Base-by-base conservation (phyloP, 2,888 invertebrate genomes). In the Acrobeloides nanus region DNA sequence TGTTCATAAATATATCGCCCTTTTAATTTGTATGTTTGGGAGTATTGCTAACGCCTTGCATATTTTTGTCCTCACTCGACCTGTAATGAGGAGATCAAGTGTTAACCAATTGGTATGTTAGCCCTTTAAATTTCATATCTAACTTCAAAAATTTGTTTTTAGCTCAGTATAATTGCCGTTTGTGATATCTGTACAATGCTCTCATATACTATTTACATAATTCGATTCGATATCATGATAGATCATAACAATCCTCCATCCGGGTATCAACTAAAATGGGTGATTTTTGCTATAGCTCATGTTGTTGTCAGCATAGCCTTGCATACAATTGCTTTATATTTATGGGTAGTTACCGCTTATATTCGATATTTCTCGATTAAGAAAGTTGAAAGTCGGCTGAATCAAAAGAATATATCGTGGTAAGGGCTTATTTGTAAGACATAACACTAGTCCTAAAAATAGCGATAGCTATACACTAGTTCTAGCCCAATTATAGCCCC, bases 181-280 rank as follows among this genome's bases (percentile, higher is more conserved):
- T 71, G 70, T 39, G 70, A 70, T 37, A 64, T 68, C 27, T 49
- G 60, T 43, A 71, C 66, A 21, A 70, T 70, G 70, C 27, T 57
- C 24, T 67, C 70, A 21, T 70, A 70, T 47, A 51, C n/a, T n/a
- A n/a, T n/a, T n/a, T n/a, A n/a, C 32, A 34, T 42, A 21, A 17
- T 70, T 8, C 59, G 70, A 6, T 70, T 70, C 47, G 59, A 56
- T 15, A 45, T 59, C 34, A 43, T 49, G 12, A 44, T 61, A 6
- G 56, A 61, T 39, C 35, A 42, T 18, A 23, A 39, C 1, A 47
- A 51, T 20, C 61, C 62, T 5, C 61, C 62, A 12, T 24, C 46
- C 29, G 61, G 61, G 33, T 61, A 61, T 37, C 43, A 38, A 6
- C 48, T 59, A 1, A 20, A 33, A n/a, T 61, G 61, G 61, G 55